Conservation (phyloP, 1,140 invertebrate species). For the Pantala flavescens region DNA sequence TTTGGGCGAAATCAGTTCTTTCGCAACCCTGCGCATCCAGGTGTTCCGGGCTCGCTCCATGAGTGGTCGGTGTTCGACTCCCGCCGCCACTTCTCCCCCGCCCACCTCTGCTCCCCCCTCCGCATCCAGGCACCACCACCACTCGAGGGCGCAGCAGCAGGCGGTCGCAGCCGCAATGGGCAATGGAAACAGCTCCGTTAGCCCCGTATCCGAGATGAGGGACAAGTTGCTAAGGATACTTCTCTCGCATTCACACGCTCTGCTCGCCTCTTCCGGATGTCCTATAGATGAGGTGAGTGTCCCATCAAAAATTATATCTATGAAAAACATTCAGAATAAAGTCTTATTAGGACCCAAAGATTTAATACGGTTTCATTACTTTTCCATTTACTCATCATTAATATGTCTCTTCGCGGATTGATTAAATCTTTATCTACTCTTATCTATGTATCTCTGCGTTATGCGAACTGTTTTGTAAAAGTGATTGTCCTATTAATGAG, state of each 20-base stretch:
- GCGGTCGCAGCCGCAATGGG: background rate
- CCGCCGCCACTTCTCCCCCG: background rate
- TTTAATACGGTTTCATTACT: no score
- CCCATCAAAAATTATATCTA: no score
- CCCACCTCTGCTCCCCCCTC: background rate
- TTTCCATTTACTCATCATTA: no score
- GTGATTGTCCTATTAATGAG: no score
- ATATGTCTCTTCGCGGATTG: no score
- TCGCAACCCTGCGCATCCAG: conserved; percentile 81
- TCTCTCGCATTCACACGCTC: conserved; percentile 72
- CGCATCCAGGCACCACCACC: background rate
- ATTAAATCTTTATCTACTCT: no score
- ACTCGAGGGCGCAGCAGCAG: background rate
- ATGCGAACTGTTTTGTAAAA: no score
- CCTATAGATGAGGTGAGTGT: conserved; percentile 78
- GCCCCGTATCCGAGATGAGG: conserved; percentile 73
- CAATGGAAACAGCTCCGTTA: conserved; percentile 24
- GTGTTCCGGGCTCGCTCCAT: conserved; percentile 37
- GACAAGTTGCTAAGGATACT: conserved; percentile 83
- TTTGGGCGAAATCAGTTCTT: conserved; percentile 78
- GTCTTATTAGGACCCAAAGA: no score
- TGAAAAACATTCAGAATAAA: no score
- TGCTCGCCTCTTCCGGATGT: conserved; percentile 78
- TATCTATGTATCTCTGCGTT: no score
- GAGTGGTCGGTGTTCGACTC: background rate